Conservation (phyloP, 2,797 vertebrate genomes). For the Benthosema pterotum region DNA sequence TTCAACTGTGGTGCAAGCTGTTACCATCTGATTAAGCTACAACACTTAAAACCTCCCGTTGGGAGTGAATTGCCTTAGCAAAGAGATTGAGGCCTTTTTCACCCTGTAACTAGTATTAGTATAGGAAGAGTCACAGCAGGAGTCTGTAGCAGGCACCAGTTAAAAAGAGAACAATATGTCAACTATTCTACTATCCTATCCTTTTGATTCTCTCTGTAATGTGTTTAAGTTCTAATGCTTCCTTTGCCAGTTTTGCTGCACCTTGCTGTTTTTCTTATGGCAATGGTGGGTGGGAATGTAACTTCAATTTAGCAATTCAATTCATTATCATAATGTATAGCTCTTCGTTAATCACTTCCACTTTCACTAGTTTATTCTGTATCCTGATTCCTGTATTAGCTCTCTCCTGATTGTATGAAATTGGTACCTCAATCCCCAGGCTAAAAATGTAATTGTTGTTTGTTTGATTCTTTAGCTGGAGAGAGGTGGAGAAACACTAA, state of each 20-base stretch:
- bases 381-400: no score
- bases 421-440: no score
- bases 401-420: no score
- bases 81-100: conserved; percentile 1
- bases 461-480: no score
- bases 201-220: conserved; percentile 32
- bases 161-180: conserved; percentile 6
- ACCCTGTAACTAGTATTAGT: conserved; percentile 18
- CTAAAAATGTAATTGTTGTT: no score
- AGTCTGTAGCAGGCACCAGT: conserved; percentile 1
- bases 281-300: not conserved
- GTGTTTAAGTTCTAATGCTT: not conserved
- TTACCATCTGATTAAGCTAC: not conserved
- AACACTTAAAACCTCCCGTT: not conserved
- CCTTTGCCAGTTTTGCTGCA: not conserved
- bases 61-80: conserved; percentile 5
- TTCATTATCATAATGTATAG: not conserved
- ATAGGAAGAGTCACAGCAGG: not conserved
- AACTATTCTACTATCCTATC: conserved; percentile 8
- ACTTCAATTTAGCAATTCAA: not conserved
- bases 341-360: no score
- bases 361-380: no score
- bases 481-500: no score
- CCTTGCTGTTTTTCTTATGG: conserved; percentile 12
- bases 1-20: not conserved